Percentiles rank a stretch among this genome's conserved stretches.
Evolutionary conservation across 2,797 vertebrate genomes (phyloP).

Genomic region (Mormyrus proboscirostris): DNA sequence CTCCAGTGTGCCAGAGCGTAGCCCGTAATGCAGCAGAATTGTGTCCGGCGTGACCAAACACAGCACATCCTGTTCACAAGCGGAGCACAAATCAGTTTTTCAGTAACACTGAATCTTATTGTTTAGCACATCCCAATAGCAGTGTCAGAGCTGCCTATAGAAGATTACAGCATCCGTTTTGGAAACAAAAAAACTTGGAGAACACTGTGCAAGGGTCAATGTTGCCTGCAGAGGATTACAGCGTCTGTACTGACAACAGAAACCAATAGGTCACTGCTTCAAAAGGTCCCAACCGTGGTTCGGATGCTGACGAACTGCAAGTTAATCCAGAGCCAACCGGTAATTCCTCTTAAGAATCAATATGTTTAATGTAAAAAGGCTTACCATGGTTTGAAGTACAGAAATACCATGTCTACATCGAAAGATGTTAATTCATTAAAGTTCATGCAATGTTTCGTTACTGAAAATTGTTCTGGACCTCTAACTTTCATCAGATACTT

Average conservation of each 20-base stretch:
- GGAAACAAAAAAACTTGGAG: neutral
- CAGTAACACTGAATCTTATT: neutral
- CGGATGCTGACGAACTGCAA: neutral
- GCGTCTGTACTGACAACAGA: neutral
- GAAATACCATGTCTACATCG: neutral
- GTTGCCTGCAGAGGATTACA: neutral
- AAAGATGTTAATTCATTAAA: neutral
- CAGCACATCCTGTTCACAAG: neutral
- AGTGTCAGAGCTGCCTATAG: neutral
- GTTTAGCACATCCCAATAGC: neutral
- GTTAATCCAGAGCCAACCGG: neutral
- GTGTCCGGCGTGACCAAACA: neutral
- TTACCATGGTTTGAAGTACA: neutral
- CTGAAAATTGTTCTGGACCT: neutral
- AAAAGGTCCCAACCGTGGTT: neutral
- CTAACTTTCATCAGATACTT: neutral
- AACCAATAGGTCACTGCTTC: neutral
- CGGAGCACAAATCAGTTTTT: neutral
- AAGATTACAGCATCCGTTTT: neutral
- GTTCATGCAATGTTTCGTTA: neutral
- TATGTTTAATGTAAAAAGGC: neutral
- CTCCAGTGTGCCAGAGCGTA: neutral
- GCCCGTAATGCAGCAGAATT: neutral
- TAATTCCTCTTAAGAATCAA: neutral
- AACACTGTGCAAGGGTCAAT: neutral